Evolutionary conservation across 2,888 invertebrate genomes (phyloP), one percentile per base, ranked within the genome.

Genomic region (Eulithis prunata): DNA sequence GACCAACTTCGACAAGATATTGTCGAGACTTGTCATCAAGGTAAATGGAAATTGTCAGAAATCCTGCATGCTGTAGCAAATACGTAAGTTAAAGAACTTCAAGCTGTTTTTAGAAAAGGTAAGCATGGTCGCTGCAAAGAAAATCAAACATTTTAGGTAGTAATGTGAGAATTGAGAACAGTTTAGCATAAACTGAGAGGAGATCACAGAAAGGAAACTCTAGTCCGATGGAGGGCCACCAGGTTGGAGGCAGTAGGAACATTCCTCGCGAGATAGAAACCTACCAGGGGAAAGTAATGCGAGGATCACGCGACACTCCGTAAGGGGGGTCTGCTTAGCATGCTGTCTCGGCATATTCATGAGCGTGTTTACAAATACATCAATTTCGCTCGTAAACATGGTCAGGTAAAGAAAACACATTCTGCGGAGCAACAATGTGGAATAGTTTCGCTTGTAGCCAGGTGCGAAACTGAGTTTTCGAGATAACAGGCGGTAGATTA

Each of bases 251-350:
- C 7, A 47, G 8, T 14, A 14, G 13, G 57, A 54, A 56, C 66
- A 69, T 62, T 64, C 62, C 59, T 54, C 60, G 43, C 51, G 84
- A 88, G 88, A 88, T 87, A 87, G 88, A 88, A 87, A 88, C 85
- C 81, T 78, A 58, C n/a, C 41, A 75, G 84, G 89, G 83, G 91
- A 91, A 91, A 92, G 91, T 88, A 91, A 91, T 90, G 91, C 89
- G 88, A 88, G 80, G 73, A 60, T 76, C 90, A 89, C 89, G 89
- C 90, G 88, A 88, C 84, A 78, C 77, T 77, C 83, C 87, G 84
- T 84, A 82, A 49, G 71, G 83, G 21, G 82, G 82, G 83, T 81
- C 82, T 76, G 71, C 87, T 88, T 88, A 87, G 82, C 80, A 84
- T 82, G 79, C 71, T 74, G 73, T 71, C 62, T 69, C 69, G 69